Base-by-base conservation (phyloP, 2,797 vertebrate species). In the Odontamblyopus lacepedii region DNA sequence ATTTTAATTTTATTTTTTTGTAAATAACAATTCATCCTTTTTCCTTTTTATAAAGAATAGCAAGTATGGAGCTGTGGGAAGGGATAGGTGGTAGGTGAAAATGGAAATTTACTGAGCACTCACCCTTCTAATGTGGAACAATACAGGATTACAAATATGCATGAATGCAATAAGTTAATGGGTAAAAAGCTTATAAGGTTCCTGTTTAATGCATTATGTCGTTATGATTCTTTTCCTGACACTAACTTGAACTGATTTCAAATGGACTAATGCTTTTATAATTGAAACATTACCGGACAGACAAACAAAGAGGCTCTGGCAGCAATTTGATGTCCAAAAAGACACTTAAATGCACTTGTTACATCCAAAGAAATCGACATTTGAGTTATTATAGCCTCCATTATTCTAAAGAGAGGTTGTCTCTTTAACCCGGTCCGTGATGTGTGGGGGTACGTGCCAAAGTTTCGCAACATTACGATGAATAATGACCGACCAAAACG, bases 391-490 rank as follows among this genome's bases (percentile, higher is more conserved):
- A 6, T 32, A 74, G 51, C 29, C 75, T 72, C 70, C 70, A 63
- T 68, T 44, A 62, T 60, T 77, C 50, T 68, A 12, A 74, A 27
- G 3, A 27, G 15, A 74, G 66, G 71, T 71, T 68, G 65, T 73
- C 76, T 77, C 73, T 81, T 81, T 72, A 77, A 77, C 67, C 78
- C 76, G 68, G 84, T 85, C 56, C 75, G 13, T 9, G 62, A 84
- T 82, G 77, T 86, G 83, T 74, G 72, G 51, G 13, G 16, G 2
- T 51, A 60, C 82, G 59, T 70, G 64, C 69, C 74, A 66, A 88
- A 87, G 79, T 88, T 89, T 69, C 65, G 44, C 78, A 75, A 79
- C 80, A 85, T 88, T 85, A 85, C 81, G 85, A 81, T 85, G 77
- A 90, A 76, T 84, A 89, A 88, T 79, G 83, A 69, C 48, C 74